Evolutionary conservation across 2,113 vertebrate species (phyloP).

Genomic region (Copsychus sechellarum): DNA sequence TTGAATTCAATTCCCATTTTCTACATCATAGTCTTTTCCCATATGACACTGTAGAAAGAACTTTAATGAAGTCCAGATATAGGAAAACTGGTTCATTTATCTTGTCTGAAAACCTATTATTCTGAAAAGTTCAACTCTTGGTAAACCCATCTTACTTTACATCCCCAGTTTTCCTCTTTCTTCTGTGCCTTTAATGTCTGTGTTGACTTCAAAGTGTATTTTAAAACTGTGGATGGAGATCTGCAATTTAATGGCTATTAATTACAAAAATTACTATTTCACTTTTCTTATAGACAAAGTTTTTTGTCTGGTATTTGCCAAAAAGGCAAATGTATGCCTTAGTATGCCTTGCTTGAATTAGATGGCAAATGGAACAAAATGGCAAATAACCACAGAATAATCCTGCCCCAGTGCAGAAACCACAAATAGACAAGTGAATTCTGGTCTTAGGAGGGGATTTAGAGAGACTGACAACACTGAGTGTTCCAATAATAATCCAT

Average conservation of each 20-base stretch:
- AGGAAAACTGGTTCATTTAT: background rate
- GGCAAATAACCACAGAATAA: background rate
- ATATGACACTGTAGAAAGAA: conserved; percentile 9
- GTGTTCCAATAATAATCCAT: background rate
- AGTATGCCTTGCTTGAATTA: background rate
- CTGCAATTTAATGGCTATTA: background rate
- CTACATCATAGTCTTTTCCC: background rate
- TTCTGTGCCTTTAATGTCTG: background rate
- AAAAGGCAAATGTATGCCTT: background rate
- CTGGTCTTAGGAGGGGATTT: background rate
- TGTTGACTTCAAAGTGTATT: background rate
- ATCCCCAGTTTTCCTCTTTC: background rate
- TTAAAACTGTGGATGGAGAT: background rate
- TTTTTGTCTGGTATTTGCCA: background rate
- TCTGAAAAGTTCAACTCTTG: background rate
- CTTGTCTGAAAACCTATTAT: background rate
- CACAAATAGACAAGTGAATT: background rate
- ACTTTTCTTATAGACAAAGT: background rate
- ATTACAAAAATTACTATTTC: background rate
- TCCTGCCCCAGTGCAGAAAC: background rate
- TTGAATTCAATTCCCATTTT: conserved; percentile 44
- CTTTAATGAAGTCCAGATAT: conserved; percentile 49
- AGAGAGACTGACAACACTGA: background rate
- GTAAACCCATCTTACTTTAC: background rate
- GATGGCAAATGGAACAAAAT: background rate